These are phyloP conservation scores for Adela reaumurella DNA, from an alignment of 2,888 invertebrate genomes.

Conservation along the genomic window DNA sequence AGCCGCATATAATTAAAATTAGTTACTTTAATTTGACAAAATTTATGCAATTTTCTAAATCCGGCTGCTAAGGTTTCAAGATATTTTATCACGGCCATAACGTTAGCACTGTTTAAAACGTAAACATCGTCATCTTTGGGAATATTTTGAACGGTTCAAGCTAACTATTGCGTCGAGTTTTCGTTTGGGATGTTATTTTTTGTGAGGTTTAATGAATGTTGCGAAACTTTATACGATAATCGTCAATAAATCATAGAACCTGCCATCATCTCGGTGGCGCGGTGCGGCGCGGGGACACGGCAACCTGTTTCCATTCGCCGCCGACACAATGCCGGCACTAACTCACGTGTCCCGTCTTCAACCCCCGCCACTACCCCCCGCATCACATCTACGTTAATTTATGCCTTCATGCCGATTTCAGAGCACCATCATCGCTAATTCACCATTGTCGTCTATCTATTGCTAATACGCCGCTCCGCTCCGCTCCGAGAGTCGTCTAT, in stretches of 20 bases:
- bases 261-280: slow-evolving; percentile 22
- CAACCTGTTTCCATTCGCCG: slow-evolving; percentile 55
- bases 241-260: slow-evolving; percentile 53
- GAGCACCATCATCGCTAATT: neutral
- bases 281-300: slow-evolving; percentile 9
- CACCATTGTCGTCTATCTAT: neutral
- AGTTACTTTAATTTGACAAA: too few species aligned
- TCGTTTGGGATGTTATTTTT: neutral
- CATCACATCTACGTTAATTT: slow-evolving; percentile 40
- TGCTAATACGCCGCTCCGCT: neutral
- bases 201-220: slow-evolving; percentile 47
- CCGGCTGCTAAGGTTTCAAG: too few species aligned
- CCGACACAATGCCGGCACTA: slow-evolving; percentile 32
- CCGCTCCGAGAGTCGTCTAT: too few species aligned
- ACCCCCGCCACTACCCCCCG: too few species aligned
- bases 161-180: too few species aligned
- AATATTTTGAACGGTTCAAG: too few species aligned
- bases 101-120: too few species aligned
- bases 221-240: slow-evolving; percentile 39
- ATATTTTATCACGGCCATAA: too few species aligned
- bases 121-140: too few species aligned
- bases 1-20: too few species aligned
- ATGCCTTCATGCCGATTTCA: slow-evolving; percentile 48
- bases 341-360: slow-evolving; percentile 31
- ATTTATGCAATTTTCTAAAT: too few species aligned